Evolutionary conservation across 1,140 invertebrate genomes (phyloP), one percentile per base, ranked within the genome.

Genomic region (Magallana ariakensis): DNA sequence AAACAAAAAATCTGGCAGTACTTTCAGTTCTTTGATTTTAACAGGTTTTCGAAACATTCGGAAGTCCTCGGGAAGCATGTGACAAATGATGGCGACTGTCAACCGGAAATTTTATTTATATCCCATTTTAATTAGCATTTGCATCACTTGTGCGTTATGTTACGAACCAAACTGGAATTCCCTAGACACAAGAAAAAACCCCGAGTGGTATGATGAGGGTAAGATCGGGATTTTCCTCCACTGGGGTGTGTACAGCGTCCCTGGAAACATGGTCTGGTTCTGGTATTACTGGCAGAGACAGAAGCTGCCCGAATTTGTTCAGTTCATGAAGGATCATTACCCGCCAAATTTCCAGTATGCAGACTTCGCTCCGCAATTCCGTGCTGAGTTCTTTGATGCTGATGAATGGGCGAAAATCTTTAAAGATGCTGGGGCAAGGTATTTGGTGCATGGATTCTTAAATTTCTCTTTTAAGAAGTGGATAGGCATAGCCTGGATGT

Each of bases 141-240:
- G 22, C 7, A 26, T 33, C 66, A 26, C 22, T 2, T 33, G 9
- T 26, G 22, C 26, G 11, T 26, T 75, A 4, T 75, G 66, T 26
- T 93, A 92, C 60, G 80, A 88, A 60, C 90, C 92, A 9, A 90
- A 88, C 56, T 95, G 94, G 94, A 58, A 92, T 0, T 95, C 95
- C n/a, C 87, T 95, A 33, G 95, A 95, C 85, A 87, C 88, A 0
- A 91, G 94, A 19, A 94, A 95, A 6, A 84, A 94, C n/a, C 94
- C 95, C 6, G 19, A 13, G 7, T 95, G 94, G 94, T 95, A 91
- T 85, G 94, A 95, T 83, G 91, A 94, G 13, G 92, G 91, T 15
- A 95, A 95, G 95, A 87, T 87, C 15, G 94, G 94, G 10, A 94
- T 94, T 57, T 94, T 94, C 87, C 66, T 94, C 13, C 94, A 94